A percentile compares a stretch with the other conserved stretches of the same genome.
phyloP scores from a whole-genome alignment of 2,888 invertebrate genomes.

The Sphaerophoria rueppellii region DNA sequence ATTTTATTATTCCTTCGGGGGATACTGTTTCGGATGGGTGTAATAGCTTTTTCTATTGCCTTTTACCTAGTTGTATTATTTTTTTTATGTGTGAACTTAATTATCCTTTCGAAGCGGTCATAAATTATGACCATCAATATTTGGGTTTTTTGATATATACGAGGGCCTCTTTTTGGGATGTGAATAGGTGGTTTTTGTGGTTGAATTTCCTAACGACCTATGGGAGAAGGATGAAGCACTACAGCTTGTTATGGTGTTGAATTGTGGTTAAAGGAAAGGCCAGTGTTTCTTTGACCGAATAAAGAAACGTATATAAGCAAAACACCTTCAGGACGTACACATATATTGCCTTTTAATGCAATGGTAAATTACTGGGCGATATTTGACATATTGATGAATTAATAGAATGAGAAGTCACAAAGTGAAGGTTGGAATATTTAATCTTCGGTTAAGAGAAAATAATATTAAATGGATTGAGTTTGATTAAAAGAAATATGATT shows the following conservation, averaged over 20 bases:
- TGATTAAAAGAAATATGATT: no score
- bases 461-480: no score
- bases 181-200: neutral
- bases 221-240: neutral
- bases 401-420: no score
- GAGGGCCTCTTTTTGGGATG: constrained; percentile 9
- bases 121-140: constrained; percentile 63
- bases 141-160: constrained; percentile 59
- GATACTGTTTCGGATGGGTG: constrained; percentile 53
- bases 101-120: constrained; percentile 52
- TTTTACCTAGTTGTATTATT: constrained; percentile 32
- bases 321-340: no score
- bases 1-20: constrained; percentile 61
- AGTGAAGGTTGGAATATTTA: no score
- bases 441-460: no score
- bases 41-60: constrained; percentile 46
- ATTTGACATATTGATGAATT: no score
- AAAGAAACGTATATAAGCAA: no score
- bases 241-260: neutral
- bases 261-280: neutral
- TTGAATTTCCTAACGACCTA: neutral
- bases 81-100: constrained; percentile 32
- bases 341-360: no score
- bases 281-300: no score
- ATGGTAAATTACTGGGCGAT: no score